Conservation (phyloP, 2,797 vertebrate species). For the Sylvilagus floridanus region DNA sequence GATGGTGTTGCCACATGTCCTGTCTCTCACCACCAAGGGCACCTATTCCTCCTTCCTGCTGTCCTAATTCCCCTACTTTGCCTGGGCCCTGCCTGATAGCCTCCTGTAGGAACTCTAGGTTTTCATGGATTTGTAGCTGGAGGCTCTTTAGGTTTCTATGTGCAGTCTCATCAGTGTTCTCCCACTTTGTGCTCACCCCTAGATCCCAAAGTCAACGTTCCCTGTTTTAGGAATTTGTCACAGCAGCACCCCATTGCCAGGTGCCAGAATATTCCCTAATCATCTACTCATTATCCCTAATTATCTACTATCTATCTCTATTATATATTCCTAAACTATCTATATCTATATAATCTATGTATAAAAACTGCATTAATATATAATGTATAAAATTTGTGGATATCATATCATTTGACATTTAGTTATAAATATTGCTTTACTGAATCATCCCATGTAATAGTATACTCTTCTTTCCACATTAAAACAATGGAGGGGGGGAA, state of each 20-base stretch:
- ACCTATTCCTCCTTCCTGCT: neutral
- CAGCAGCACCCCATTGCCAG: neutral
- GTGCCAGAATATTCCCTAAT: conserved; percentile 14
- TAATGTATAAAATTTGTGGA: too few relatives aligned
- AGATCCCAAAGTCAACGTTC: neutral
- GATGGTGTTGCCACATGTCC: neutral
- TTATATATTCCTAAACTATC: too few relatives aligned
- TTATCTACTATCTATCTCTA: neutral
- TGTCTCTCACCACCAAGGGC: neutral
- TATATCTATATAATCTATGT: too few relatives aligned
- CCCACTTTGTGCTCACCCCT: neutral
- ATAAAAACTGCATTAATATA: too few relatives aligned
- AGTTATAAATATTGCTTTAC: too few relatives aligned
- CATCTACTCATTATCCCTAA: neutral
- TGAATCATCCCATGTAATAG: too few relatives aligned
- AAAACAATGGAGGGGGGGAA: too few relatives aligned
- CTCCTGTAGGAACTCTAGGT: neutral
- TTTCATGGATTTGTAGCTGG: neutral
- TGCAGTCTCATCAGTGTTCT: neutral
- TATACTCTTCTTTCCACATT: too few relatives aligned
- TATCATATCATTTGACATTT: too few relatives aligned
- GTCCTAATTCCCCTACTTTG: neutral
- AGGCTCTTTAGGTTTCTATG: neutral
- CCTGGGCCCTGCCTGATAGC: neutral
- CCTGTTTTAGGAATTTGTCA: neutral